Conservation (phyloP, 2,113 vertebrate species). For the Psophia crepitans region DNA sequence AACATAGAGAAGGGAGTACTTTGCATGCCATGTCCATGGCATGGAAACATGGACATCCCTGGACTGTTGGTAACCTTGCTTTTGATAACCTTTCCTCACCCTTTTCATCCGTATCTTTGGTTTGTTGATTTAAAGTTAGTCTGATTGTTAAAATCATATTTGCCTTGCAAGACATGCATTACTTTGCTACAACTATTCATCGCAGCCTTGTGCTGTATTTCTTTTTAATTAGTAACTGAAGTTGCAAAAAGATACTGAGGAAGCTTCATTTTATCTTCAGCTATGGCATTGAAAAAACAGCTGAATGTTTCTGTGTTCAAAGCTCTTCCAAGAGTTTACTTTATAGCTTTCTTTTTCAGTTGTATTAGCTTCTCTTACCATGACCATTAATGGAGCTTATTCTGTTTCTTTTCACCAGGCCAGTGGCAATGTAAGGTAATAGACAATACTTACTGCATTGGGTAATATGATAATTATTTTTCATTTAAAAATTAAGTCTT, state of each 20-base stretch:
- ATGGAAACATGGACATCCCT: neutral
- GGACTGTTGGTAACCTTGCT: neutral
- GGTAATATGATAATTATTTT: neutral
- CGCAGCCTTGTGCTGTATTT: neutral
- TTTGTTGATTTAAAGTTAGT: neutral
- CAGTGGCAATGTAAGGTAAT: neutral
- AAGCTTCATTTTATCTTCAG: neutral
- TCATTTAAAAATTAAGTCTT: neutral
- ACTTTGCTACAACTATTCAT: neutral
- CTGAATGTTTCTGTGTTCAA: neutral
- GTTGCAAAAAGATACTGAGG: neutral
- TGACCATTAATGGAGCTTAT: neutral
- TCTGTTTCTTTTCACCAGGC: neutral
- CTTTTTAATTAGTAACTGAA: neutral
- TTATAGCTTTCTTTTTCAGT: neutral
- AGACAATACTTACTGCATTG: neutral
- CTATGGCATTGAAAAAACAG: neutral
- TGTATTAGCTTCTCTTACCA: neutral
- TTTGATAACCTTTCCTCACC: accelerated
- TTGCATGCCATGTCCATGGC: neutral
- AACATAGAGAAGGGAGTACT: neutral
- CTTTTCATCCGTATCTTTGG: neutral
- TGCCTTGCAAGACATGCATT: neutral
- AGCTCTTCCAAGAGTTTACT: neutral
- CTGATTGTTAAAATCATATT: neutral